Conservation (phyloP, 2,113 vertebrate species). For the Menidia beryllina region DNA sequence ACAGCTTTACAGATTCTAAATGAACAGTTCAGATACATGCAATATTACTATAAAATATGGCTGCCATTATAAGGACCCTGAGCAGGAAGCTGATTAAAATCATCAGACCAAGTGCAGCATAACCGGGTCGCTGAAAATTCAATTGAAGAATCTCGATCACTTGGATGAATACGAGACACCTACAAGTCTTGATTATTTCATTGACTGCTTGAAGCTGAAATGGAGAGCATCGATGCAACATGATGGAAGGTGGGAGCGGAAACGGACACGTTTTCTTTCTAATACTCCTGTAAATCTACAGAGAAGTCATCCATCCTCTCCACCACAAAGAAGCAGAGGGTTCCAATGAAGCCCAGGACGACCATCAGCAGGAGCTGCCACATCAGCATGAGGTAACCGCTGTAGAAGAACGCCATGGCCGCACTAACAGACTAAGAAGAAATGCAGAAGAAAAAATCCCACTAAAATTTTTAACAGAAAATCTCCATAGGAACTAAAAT, state of each 20-base stretch:
- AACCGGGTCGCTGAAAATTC: slow-evolving; percentile 3
- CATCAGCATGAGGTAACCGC: slow-evolving; percentile 91
- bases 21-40: not conserved
- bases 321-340: slow-evolving; percentile 92
- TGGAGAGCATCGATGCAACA: not conserved
- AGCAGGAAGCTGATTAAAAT: slow-evolving; percentile 36
- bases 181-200: not conserved
- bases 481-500: not conserved
- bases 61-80: slow-evolving; percentile 26
- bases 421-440: slow-evolving; percentile 90
- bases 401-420: slow-evolving; percentile 96
- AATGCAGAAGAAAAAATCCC: not conserved
- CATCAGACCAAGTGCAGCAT: slow-evolving; percentile 9
- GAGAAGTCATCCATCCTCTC: slow-evolving; percentile 80
- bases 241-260: slow-evolving; percentile 11
- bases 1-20: slow-evolving; percentile 14
- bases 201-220: not conserved
- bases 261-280: not conserved
- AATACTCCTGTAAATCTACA: slow-evolving; percentile 69
- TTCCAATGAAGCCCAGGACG: slow-evolving; percentile 89
- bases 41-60: slow-evolving; percentile 9
- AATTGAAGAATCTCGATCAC: slow-evolving; percentile 9
- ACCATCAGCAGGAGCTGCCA: slow-evolving; percentile 98
- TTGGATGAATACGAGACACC: not conserved
- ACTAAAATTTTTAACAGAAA: not conserved